phyloP scores from a whole-genome alignment of 2,888 invertebrate species.

The Pycnomerus fuliginosus region DNA sequence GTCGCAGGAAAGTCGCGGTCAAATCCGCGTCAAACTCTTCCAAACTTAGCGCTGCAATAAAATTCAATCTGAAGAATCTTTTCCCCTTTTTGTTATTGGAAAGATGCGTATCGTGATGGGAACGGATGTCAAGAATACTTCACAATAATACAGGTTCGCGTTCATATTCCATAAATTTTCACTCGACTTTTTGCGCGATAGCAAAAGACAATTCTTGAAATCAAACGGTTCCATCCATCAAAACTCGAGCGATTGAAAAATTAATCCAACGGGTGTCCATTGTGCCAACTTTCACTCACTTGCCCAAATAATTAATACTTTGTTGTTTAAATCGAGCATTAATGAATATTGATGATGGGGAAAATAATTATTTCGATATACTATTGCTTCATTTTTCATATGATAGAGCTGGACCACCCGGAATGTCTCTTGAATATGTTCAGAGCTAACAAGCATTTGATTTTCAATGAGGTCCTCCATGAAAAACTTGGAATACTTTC shows the following conservation, averaged over 20 bases:
- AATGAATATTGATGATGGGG: slow-evolving; percentile 13
- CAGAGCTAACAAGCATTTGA: no score
- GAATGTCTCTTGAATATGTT: no score
- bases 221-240: no score
- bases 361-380: background rate
- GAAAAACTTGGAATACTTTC: no score
- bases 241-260: no score
- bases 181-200: slow-evolving; percentile 9
- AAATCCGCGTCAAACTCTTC: no score
- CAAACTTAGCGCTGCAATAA: no score
- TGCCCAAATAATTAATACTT: slow-evolving; percentile 5
- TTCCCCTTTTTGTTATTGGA: slow-evolving; percentile 33
- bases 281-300: slow-evolving; percentile 4
- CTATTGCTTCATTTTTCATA: no score
- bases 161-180: slow-evolving; percentile 21
- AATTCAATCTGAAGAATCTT: slow-evolving; percentile 24
- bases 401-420: no score
- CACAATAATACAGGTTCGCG: slow-evolving; percentile 30
- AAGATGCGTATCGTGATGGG: slow-evolving; percentile 40
- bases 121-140: slow-evolving; percentile 42
- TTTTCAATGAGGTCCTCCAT: no score
- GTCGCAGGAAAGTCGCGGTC: slow-evolving; percentile 4
- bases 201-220: no score
- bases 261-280: no score
- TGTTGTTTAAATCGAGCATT: slow-evolving; percentile 2